Base-by-base conservation (phyloP, 2,797 vertebrate genomes). In the Manis crassicaudata region DNA sequence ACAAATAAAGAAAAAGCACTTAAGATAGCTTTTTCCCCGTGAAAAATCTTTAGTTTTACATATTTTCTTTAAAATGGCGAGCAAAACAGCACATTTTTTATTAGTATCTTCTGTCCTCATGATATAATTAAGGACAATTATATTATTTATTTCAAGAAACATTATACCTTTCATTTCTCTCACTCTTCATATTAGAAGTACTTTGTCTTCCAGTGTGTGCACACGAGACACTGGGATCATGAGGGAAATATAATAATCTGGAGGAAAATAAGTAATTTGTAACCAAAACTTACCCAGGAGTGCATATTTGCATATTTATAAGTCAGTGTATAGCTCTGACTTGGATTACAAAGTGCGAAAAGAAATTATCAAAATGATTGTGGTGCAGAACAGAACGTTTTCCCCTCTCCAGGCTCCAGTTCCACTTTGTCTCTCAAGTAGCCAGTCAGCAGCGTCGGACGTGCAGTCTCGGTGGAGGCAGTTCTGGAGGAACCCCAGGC, bases 401-500 rank as follows among this genome's bases (percentile, higher is more conserved):
- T 95, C 80, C 96, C 94, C 96, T 97, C 97, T 94, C 96, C 20
- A 75, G 96, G 98, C 95, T 75, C 93, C 14, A 12, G 92, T 96
- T 97, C 96, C 97, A 97, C 96, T 97, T 92, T 96, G 97, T 97
- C 95, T 97, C 94, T 54, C 87, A 97, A 98, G 97, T 52, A 97
- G 98, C 94, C 95, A 97, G 97, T 99, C 99, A 99, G 98, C 99
- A 99, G 98, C 99, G 99, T 98, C 99, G 99, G 98, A 99, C 98
- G 12, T 98, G 98, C 21, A 99, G 98, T 98, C 99, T 99, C 54
- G 99, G 99, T 13, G 99, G 99, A 96, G 99, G 99, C 98, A 99
- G 98, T 98, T 99, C 99, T 46, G 99, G 99, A 86, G 99, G 99
- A 95, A 99, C 98, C 98, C 99, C 99, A 11, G 99, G 99, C 97